These are phyloP conservation scores for Ceryle rudis DNA, from an alignment of 2,797 vertebrate species.

Conservation along the genomic window DNA sequence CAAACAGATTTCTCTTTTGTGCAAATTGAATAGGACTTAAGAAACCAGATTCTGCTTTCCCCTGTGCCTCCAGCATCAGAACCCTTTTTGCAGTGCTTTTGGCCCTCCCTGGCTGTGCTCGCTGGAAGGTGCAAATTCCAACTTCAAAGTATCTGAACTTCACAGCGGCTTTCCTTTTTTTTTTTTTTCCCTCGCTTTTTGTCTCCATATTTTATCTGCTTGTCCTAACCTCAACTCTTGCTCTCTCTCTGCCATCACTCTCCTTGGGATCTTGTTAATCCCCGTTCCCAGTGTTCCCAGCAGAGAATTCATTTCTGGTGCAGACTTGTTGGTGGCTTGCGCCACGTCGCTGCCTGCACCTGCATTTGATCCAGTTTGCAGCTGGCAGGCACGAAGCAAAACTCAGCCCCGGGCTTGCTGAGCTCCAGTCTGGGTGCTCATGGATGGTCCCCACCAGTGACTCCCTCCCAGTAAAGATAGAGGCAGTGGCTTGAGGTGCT, in stretches of 20 bases:
- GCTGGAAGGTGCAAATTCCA: background rate
- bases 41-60: background rate
- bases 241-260: background rate
- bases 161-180: background rate
- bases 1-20: background rate
- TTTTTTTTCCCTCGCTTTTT: background rate
- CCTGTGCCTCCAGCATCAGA: background rate
- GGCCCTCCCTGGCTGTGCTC: accelerated
- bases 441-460: background rate
- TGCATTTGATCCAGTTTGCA: background rate
- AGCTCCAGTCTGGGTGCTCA: background rate
- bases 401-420: background rate
- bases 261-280: background rate
- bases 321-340: accelerated
- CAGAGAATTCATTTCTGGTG: background rate
- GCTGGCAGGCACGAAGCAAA: background rate
- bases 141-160: background rate
- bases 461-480: background rate
- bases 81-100: background rate
- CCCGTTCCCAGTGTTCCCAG: background rate
- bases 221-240: background rate
- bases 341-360: background rate
- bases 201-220: background rate
- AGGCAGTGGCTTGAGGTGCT: background rate
- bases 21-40: background rate